Evolutionary conservation across 2,888 invertebrate species (phyloP), one percentile per base, ranked within the genome.

Genomic region (Sepioteuthis lessoniana): DNA sequence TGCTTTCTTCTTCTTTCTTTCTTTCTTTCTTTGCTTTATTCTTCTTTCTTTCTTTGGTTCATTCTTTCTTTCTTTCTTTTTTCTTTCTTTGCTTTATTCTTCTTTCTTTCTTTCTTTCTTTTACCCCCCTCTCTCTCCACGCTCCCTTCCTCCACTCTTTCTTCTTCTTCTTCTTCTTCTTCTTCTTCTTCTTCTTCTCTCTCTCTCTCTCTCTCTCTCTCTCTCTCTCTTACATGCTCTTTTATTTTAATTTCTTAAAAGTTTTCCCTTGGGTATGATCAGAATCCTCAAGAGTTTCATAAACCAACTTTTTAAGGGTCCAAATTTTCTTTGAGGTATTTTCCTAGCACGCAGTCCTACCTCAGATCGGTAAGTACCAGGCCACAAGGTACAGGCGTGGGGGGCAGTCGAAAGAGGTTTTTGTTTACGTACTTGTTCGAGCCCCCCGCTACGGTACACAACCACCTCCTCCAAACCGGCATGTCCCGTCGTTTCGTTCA

Each of bases 381-480:
- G n/a, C 76, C n/a, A 13, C n/a, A 16, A 2, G 13, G 76, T n/a
- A 13, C 10, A n/a, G n/a, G 16, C 0, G 31, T 31, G 10, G 2
- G 16, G n/a, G 13, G 76, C n/a, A 35, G 76, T n/a, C n/a, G n/a
- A 76, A 76, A 25, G 13, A 76, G n/a, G 13, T 8, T 21, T 76
- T 76, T 76, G n/a, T 76, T 76, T 76, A 76, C n/a, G n/a, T 76
- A 76, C 76, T n/a, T 35, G n/a, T 76, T 76, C n/a, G 76, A 76
- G n/a, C n/a, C 4, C n/a, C n/a, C 76, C 76, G 13, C 76, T n/a
- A 76, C 25, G 16, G 2, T 16, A 35, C 16, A n/a, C n/a, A n/a
- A 4, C 76, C 76, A 16, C 76, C 76, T 16, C 13, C n/a, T n/a
- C 0, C 60, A 7, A 2, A 76, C n/a, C 13, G n/a, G 16, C n/a